phyloP scores from a whole-genome alignment of 2,113 vertebrate species.

The Chrysemys picta region DNA sequence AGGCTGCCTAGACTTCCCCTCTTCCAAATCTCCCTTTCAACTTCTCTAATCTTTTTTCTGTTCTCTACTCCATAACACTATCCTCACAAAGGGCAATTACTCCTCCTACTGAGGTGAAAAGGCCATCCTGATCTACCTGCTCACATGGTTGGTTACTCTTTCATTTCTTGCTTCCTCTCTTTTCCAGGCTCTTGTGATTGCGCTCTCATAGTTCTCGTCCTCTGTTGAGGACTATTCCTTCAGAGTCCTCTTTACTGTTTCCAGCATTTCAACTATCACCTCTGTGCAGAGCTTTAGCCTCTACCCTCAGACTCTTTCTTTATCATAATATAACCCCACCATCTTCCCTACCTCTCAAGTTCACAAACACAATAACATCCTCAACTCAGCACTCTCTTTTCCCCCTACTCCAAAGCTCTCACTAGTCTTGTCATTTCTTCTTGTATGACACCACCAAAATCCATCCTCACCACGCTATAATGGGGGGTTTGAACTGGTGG shows the following conservation, averaged over 20 bases:
- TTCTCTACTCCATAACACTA: neutral
- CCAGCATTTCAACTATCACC: neutral
- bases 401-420: neutral
- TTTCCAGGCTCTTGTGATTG: neutral
- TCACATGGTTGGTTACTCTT: neutral
- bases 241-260: neutral
- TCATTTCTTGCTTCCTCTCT: neutral
- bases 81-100: neutral
- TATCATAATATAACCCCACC: neutral
- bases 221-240: neutral
- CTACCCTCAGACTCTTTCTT: neutral
- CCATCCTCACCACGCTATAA: neutral
- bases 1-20: neutral
- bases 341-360: neutral
- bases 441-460: neutral
- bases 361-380: neutral
- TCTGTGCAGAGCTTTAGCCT: neutral
- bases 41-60: neutral
- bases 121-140: fast-evolving
- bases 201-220: too few species aligned
- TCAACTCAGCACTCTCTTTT: neutral
- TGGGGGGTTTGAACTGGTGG: neutral
- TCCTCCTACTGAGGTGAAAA: neutral
- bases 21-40: neutral
- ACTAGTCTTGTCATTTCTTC: neutral